Percentiles rank a stretch among this genome's conserved stretches.
Evolutionary conservation across 2,888 invertebrate genomes (phyloP).

Genomic region (Troglohyphantes excavatus): DNA sequence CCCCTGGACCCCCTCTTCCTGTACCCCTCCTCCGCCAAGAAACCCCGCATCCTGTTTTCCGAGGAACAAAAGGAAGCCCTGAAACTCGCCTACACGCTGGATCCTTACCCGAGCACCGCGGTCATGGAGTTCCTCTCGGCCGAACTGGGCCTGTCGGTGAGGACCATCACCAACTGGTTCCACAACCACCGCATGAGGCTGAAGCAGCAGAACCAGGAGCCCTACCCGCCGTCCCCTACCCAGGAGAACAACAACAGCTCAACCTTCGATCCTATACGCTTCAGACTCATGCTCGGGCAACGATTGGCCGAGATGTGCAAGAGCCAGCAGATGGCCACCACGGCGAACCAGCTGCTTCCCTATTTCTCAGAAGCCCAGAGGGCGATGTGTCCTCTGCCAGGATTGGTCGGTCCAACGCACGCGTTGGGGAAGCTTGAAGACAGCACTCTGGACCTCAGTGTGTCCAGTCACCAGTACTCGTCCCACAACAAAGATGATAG

Average conservation of each 20-base stretch:
- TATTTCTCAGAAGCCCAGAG: conserved; percentile 68
- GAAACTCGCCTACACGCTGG: conserved; percentile 94
- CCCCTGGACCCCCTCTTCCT: conserved; percentile 69
- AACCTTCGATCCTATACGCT: conserved; percentile 93
- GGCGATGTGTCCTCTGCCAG: conserved; percentile 48
- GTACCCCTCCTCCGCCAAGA: conserved; percentile 88
- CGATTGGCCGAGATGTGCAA: conserved; percentile 87
- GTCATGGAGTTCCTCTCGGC: conserved; percentile 97
- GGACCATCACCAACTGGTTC: conserved; percentile 99
- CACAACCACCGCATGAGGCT: conserved; percentile 99
- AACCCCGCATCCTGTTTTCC: conserved; percentile 98
- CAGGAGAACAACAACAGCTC: conserved; percentile 48
- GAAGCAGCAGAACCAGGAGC: conserved; percentile 86
- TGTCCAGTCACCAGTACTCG: conserved; percentile 82
- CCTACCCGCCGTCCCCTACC: conserved; percentile 51
- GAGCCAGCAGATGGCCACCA: conserved; percentile 38
- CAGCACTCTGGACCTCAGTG: conserved; percentile 87
- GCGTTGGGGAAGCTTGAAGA: conserved; percentile 76
- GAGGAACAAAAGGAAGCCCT: conserved; percentile 99
- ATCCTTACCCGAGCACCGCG: conserved; percentile 98
- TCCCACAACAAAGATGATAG: conserved; percentile 56
- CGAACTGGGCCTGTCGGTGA: conserved; percentile 93
- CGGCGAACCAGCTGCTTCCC: conserved; percentile 64
- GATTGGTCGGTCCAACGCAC: conserved; percentile 31
- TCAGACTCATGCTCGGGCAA: conserved; percentile 93